A percentile compares a stretch with the other conserved stretches of the same genome.
phyloP scores from a whole-genome alignment of 2,113 vertebrate species.

The Tachysurus fulvidraco region DNA sequence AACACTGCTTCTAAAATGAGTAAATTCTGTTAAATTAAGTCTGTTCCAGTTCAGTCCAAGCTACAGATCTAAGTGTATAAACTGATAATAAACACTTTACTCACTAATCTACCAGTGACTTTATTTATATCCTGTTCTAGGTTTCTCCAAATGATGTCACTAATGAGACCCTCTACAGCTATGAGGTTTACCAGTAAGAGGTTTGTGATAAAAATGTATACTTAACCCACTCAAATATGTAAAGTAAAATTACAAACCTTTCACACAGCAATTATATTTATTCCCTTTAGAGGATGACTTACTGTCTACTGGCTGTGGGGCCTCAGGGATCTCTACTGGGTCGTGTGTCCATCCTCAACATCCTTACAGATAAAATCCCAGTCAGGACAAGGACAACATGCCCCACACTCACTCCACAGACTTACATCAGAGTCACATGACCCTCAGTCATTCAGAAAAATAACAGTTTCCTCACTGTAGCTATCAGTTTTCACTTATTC shows the following conservation, averaged over 20 bases:
- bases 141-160: neutral
- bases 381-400: neutral
- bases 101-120: neutral
- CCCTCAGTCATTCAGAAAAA: too few relatives aligned
- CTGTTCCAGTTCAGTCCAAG: neutral
- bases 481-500: too few relatives aligned
- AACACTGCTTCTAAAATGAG: too few relatives aligned
- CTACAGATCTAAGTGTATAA: neutral
- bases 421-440: too few relatives aligned
- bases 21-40: neutral
- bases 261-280: neutral
- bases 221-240: neutral
- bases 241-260: neutral
- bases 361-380: neutral
- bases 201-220: neutral
- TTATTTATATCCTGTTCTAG: neutral
- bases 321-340: constrained; percentile 3
- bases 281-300: neutral
- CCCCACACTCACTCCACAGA: too few relatives aligned
- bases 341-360: neutral
- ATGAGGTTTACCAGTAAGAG: neutral
- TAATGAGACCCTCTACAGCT: neutral
- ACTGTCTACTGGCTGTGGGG: neutral
- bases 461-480: too few relatives aligned
- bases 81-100: neutral